phyloP scores from a whole-genome alignment of 2,113 vertebrate genomes.

The Hiodon tergisus region DNA sequence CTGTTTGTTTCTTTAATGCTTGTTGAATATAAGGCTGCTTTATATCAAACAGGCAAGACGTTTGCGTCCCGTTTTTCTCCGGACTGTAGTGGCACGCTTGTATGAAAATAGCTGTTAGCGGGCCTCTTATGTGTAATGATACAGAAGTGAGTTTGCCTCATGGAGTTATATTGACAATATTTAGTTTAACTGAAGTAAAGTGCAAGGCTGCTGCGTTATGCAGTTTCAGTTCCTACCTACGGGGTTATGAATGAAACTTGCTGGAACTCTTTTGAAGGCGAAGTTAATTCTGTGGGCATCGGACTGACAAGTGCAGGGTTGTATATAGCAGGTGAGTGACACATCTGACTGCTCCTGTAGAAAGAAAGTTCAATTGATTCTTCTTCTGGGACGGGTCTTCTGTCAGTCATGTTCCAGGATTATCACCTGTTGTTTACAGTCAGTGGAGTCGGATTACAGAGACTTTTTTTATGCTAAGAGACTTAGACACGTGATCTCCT shows the following conservation, averaged over 20 bases:
- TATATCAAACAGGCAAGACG: neutral
- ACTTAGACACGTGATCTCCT: slow-evolving; percentile 37
- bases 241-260: neutral
- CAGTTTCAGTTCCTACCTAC: neutral
- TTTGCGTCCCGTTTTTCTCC: neutral
- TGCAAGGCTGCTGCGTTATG: too few species aligned
- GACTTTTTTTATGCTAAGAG: slow-evolving; percentile 56
- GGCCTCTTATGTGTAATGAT: too few species aligned
- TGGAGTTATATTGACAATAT: too few species aligned
- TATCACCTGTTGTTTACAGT: neutral
- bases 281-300: slow-evolving; percentile 53
- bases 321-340: slow-evolving; percentile 67
- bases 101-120: neutral
- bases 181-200: too few species aligned
- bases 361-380: slow-evolving; percentile 72
- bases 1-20: slow-evolving; percentile 19
- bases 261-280: neutral
- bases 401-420: slow-evolving; percentile 61
- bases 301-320: slow-evolving; percentile 67
- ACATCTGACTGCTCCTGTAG: slow-evolving; percentile 54
- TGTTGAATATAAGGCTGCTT: slow-evolving; percentile 36
- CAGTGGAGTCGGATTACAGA: neutral
- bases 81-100: neutral
- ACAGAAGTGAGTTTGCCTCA: too few species aligned
- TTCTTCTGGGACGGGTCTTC: slow-evolving; percentile 69